A percentile compares a stretch with the other conserved stretches of the same genome.
phyloP scores from a whole-genome alignment of 2,113 vertebrate genomes.

The Bubo blakistoni region DNA sequence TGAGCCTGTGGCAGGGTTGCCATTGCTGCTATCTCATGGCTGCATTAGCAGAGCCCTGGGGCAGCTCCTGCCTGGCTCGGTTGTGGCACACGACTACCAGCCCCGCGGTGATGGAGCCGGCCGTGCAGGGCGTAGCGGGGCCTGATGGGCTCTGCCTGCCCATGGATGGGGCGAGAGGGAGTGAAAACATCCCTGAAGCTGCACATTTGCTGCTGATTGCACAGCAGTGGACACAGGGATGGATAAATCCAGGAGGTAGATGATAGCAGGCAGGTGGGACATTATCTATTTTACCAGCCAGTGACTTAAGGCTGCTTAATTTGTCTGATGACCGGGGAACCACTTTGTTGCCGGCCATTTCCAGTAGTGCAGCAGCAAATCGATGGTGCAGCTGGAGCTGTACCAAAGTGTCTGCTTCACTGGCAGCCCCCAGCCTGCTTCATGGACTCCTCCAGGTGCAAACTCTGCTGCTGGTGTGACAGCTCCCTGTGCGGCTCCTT shows the following conservation, averaged over 20 bases:
- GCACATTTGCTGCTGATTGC: background rate
- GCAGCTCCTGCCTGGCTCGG: background rate
- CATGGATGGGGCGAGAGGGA: rapidly evolving
- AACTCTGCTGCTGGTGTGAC: background rate
- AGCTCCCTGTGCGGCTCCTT: background rate
- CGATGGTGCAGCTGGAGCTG: background rate
- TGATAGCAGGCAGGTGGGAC: background rate
- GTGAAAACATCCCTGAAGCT: background rate
- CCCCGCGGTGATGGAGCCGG: background rate
- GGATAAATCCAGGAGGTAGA: background rate
- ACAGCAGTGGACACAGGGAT: background rate
- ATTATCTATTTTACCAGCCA: background rate
- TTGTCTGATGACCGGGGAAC: background rate
- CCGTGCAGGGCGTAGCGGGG: rapidly evolving
- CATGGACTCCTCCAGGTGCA: background rate
- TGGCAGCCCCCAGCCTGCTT: background rate
- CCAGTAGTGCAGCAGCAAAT: background rate
- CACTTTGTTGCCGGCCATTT: rapidly evolving
- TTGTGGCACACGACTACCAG: rapidly evolving
- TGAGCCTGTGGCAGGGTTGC: rapidly evolving
- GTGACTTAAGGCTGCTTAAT: slow-evolving; percentile 12
- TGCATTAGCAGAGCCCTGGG: background rate
- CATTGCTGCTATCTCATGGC: rapidly evolving
- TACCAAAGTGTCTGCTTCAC: background rate
- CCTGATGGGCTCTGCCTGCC: background rate